Evolutionary conservation across 2,797 vertebrate species (phyloP).

Genomic region (Phyllotis vaccarum): DNA sequence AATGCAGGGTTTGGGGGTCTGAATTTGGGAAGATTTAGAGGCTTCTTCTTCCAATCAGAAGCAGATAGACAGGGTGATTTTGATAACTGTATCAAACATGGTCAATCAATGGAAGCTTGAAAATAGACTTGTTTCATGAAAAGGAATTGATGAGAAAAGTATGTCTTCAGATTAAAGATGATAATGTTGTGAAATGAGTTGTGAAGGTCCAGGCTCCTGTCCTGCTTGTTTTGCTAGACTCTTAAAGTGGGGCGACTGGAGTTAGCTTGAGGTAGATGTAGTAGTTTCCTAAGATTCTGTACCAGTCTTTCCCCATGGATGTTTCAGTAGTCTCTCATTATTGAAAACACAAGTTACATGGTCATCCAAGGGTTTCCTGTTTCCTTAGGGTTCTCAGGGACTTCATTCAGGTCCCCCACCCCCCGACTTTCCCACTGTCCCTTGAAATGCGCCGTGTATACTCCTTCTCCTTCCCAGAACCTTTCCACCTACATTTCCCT

Average conservation of each 20-base stretch:
- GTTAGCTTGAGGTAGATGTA: neutral
- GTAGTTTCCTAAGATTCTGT: neutral
- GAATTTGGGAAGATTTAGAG: constrained; percentile 9
- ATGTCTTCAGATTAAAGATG: neutral
- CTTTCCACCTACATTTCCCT: neutral
- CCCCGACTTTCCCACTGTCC: neutral
- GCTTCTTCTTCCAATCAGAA: neutral
- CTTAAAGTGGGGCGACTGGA: neutral
- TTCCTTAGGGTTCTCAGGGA: neutral
- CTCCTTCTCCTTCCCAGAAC: neutral
- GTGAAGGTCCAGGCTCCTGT: neutral
- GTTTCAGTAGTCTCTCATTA: neutral
- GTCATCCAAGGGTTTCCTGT: neutral
- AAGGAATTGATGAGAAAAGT: neutral
- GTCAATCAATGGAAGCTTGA: neutral
- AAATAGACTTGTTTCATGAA: neutral
- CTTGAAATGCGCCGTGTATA: neutral
- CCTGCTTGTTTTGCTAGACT: neutral
- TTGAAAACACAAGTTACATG: neutral
- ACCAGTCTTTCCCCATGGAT: neutral
- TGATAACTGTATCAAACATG: neutral
- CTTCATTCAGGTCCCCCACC: neutral
- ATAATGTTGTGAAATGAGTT: neutral
- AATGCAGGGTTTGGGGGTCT: neutral
- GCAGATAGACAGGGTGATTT: constrained; percentile 11